Conservation (phyloP, 1,140 invertebrate genomes). For the Cardiocondyla obscurior region DNA sequence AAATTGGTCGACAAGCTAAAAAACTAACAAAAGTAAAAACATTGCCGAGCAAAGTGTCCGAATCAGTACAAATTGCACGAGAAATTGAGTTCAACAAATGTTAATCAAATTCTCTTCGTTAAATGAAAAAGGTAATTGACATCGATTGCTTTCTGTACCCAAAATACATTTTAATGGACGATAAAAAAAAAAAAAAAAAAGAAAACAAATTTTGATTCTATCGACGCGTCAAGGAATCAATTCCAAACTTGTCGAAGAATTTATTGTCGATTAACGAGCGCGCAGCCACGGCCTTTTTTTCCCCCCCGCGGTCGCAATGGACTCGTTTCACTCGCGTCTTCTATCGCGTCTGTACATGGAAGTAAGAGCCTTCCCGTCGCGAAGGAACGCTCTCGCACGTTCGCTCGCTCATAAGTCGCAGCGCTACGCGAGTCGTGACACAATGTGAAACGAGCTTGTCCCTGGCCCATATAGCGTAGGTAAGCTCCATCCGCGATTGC, state of each 20-base stretch:
- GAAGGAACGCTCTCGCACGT: conserved; percentile 1
- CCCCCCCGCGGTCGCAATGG: not conserved
- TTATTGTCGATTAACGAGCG: not conserved
- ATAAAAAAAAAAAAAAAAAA: too few species aligned
- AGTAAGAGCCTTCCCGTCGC: conserved; percentile 22
- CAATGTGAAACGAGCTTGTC: conserved; percentile 69
- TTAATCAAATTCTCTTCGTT: conserved; percentile 7
- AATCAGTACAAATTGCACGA: not conserved
- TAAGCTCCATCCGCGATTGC: conserved; percentile 74
- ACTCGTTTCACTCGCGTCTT: conserved; percentile 26
- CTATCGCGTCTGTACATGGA: not conserved
- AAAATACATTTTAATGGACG: not conserved
- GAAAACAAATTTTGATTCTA: not conserved
- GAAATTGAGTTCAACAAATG: not conserved
- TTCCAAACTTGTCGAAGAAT: not conserved
- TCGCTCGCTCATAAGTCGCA: conserved; percentile 12
- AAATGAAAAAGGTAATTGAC: not conserved
- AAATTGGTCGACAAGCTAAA: not conserved
- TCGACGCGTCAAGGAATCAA: not conserved
- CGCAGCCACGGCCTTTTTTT: not conserved
- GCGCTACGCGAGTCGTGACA: conserved; percentile 37
- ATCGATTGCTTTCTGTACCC: not conserved
- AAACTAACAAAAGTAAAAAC: not conserved
- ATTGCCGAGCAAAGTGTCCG: not conserved
- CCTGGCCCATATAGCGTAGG: conserved; percentile 75